Evolutionary conservation across 2,797 vertebrate genomes (phyloP), one percentile per base, ranked within the genome.

Genomic region (Capromys pilorides): DNA sequence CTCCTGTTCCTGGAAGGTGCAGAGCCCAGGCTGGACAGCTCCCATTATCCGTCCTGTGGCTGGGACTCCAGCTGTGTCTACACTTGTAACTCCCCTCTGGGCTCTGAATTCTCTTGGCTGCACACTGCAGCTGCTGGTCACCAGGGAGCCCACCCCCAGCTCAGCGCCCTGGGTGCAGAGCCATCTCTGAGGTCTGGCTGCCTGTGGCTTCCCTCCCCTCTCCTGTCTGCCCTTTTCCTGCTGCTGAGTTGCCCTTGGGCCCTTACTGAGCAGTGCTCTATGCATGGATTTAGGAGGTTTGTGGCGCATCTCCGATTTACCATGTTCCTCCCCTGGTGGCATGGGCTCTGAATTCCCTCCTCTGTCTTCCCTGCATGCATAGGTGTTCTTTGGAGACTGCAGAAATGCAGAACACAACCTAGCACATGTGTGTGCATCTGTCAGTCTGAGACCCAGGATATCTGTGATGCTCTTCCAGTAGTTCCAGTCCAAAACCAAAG

Each of bases 11-110:
- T 0, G 2, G 31, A 51, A 49, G 31, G 51, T 33, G 0, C 22
- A 41, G 59, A 62, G 21, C 51, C 13, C 80, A n/a, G 41, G 75
- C 13, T 11, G 26, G 14, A 22, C 33, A 69, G 57, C 26, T 51
- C 71, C n/a, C 3, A 0, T n/a, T 1, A 22, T 14, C 69, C 45
- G 12, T 28, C 41, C 36, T 28, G 14, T 8, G 10, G 39, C 45
- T 18, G 0, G 5, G 41, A 13, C 31, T 69, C n/a, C 16, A 0
- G 1, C 4, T n/a, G 11, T 2, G 1, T 19, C 28, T 61, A 2
- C 4, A 22, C 45, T 8, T 10, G 11, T 6, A 39, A 24, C 45
- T 54, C 61, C 59, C 31, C 28, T 51, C 12, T 22, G 57, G 33
- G 39, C 24, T 31, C 33, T 13, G 1, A 8, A 62, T 49, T 57